Conservation (phyloP, 2,888 invertebrate species). For the Drosophila suboccidentalis region DNA sequence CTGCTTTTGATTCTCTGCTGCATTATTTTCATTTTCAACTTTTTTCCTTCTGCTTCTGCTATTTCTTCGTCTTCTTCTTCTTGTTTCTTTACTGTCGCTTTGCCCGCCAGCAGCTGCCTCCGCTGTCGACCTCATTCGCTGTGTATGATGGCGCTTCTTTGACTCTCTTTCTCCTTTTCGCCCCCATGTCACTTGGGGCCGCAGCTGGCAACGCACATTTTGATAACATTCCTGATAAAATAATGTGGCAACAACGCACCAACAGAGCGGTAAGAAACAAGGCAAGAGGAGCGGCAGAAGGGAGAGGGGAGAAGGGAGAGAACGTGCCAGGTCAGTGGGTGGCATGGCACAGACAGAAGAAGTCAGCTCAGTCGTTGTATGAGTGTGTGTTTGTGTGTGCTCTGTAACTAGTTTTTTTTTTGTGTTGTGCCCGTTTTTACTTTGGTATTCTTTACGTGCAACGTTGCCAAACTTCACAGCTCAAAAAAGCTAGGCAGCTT, state of each 20-base stretch:
- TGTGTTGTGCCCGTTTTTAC: slow-evolving; percentile 72
- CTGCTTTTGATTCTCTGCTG: slow-evolving; percentile 36
- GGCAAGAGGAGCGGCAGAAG: not conserved
- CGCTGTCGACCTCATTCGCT: slow-evolving; percentile 69
- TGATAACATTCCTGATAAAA: slow-evolving; percentile 79
- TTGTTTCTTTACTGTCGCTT: slow-evolving; percentile 24
- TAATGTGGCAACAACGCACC: slow-evolving; percentile 80
- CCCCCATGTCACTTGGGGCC: slow-evolving; percentile 36
- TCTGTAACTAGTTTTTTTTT: slow-evolving; percentile 67
- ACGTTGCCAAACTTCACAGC: slow-evolving; percentile 66
- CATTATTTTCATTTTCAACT: slow-evolving; percentile 81
- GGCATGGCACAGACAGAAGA: slow-evolving; percentile 68
- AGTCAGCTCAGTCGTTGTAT: slow-evolving; percentile 30
- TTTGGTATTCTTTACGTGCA: slow-evolving; percentile 67
- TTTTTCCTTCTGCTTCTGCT: slow-evolving; percentile 32
- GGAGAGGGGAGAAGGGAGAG: not conserved
- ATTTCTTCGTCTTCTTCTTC: slow-evolving; percentile 36
- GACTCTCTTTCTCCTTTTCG: slow-evolving; percentile 4
- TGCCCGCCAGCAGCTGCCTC: slow-evolving; percentile 14
- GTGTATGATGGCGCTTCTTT: slow-evolving; percentile 33
- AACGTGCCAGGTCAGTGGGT: slow-evolving; percentile 80
- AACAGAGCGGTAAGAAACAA: slow-evolving; percentile 12
- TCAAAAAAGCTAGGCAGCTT: slow-evolving; percentile 36
- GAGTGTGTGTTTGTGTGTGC: slow-evolving; percentile 38
- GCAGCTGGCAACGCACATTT: slow-evolving; percentile 81